These are phyloP conservation scores for Chlorospingus semifuscus DNA, from an alignment of 2,797 vertebrate species.

Conservation along the genomic window DNA sequence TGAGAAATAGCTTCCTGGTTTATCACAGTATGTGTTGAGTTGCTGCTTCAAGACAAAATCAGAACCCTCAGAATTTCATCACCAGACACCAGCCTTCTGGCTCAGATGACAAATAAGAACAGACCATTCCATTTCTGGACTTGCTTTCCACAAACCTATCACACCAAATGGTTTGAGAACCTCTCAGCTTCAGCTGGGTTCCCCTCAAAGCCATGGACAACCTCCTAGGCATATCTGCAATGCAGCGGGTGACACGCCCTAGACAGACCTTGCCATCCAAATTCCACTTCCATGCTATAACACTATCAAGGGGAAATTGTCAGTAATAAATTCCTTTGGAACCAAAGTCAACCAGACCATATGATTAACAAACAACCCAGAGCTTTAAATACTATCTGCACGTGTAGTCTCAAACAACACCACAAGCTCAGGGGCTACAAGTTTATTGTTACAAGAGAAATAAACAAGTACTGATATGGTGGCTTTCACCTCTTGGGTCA, in stretches of 20 bases:
- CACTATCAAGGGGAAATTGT: neutral
- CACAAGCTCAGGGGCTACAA: neutral
- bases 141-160: neutral
- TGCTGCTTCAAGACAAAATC: neutral
- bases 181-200: neutral
- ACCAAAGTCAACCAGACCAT: neutral
- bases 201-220: neutral
- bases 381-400: neutral
- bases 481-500: neutral
- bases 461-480: neutral
- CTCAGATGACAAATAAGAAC: neutral
- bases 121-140: neutral
- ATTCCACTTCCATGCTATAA: neutral
- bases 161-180: neutral
- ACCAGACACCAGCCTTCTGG: neutral
- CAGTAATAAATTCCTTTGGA: constrained; percentile 7
- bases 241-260: neutral
- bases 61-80: neutral
- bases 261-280: fast-evolving
- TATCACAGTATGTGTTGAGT: neutral
- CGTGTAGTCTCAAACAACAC: neutral
- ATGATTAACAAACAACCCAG: neutral
- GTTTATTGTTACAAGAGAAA: neutral
- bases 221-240: neutral
- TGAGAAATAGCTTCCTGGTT: neutral